Conservation (phyloP, 2,888 invertebrate species). For the Cenopis cana region DNA sequence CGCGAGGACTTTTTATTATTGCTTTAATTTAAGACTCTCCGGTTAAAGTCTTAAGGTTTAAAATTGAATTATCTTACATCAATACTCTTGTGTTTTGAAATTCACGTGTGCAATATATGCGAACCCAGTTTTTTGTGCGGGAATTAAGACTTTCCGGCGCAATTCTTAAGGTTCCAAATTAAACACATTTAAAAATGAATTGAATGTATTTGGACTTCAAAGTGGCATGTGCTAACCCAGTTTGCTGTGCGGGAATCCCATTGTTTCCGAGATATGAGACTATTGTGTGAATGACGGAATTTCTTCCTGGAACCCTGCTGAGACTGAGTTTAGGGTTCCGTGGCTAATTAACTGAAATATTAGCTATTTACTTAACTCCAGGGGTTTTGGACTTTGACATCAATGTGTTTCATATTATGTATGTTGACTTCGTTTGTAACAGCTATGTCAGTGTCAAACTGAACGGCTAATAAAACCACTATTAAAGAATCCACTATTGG, state of each 20-base stretch:
- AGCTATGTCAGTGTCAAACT: no score
- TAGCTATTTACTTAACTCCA: background rate
- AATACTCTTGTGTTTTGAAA: background rate
- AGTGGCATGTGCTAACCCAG: background rate
- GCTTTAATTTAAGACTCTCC: background rate
- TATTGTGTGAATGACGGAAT: slow-evolving; percentile 1
- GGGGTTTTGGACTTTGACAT: no score
- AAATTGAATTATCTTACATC: background rate
- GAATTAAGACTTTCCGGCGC: no score
- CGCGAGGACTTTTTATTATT: background rate
- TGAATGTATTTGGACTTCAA: background rate
- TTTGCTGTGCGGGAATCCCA: slow-evolving; percentile 27
- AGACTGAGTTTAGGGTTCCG: background rate
- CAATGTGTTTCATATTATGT: no score
- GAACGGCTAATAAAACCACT: no score
- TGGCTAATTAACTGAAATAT: background rate
- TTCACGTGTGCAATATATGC: slow-evolving; percentile 3
- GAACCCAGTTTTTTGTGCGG: background rate
- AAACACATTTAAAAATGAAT: no score
- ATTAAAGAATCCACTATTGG: no score
- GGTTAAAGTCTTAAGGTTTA: background rate
- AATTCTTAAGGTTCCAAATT: no score
- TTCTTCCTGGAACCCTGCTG: slow-evolving; percentile 19
- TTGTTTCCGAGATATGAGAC: slow-evolving; percentile 16
- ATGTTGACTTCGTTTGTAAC: no score